These are phyloP conservation scores for Dermolepida albohirtum DNA, from an alignment of 2,888 invertebrate species.

Conservation along the genomic window DNA sequence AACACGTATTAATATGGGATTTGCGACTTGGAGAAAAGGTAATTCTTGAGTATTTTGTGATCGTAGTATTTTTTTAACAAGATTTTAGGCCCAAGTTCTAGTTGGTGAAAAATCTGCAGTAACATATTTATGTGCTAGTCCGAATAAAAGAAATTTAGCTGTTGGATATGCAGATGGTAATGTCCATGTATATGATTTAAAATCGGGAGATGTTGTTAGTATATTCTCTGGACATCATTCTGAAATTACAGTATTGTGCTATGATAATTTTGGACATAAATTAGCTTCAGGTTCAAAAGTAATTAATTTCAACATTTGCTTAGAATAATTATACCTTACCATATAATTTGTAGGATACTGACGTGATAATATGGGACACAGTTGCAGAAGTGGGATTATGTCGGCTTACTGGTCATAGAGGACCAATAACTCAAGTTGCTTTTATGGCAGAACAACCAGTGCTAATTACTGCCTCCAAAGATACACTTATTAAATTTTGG, in stretches of 20 bases:
- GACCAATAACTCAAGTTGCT: conserved; percentile 83
- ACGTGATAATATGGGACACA: conserved; percentile 94
- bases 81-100: conserved; percentile 77
- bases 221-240: conserved; percentile 88
- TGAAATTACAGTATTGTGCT: conserved; percentile 84
- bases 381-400: conserved; percentile 91
- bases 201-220: conserved; percentile 77
- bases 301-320: conserved; percentile 14
- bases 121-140: conserved; percentile 80
- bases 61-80: conserved; percentile 51
- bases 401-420: conserved; percentile 92
- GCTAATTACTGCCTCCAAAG: conserved; percentile 88
- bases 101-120: conserved; percentile 86
- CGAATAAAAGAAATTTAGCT: conserved; percentile 83
- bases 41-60: conserved; percentile 4
- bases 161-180: conserved; percentile 93
- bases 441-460: conserved; percentile 79
- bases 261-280: conserved; percentile 85
- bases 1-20: conserved; percentile 96
- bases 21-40: conserved; percentile 86
- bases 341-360: conserved; percentile 79
- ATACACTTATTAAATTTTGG: conserved; percentile 97
- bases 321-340: conserved; percentile 33
- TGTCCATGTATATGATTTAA: conserved; percentile 84
- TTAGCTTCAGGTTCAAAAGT: conserved; percentile 92